phyloP scores from a whole-genome alignment of 1,140 invertebrate species.

The Cotesia chilonis region DNA sequence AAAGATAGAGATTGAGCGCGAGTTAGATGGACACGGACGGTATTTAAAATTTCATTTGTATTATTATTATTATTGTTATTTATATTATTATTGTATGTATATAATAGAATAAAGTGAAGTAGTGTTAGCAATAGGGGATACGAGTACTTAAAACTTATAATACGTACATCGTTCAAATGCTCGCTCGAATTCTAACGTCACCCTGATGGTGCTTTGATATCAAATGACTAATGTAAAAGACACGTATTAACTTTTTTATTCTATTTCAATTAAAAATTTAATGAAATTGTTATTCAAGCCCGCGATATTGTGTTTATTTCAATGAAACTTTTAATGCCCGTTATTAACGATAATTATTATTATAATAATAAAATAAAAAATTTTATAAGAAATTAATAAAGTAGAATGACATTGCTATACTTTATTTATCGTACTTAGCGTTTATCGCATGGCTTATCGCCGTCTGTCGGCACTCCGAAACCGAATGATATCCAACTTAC shows the following conservation, averaged over 20 bases:
- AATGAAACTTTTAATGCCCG: no score
- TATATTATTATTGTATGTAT: no score
- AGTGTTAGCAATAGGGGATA: no score
- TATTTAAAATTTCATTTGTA: no score
- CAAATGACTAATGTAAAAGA: slow-evolving; percentile 8
- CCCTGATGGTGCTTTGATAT: not conserved
- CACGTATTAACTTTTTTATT: slow-evolving; percentile 20
- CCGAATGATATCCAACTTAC: not conserved
- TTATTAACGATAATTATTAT: no score
- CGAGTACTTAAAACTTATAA: not conserved
- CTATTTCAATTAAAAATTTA: slow-evolving; percentile 9
- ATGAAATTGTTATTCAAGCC: slow-evolving; percentile 3
- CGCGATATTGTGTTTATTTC: no score
- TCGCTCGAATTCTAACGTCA: slow-evolving; percentile 22
- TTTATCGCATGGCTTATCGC: slow-evolving; percentile 11
- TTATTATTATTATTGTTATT: no score
- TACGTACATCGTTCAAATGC: slow-evolving; percentile 30
- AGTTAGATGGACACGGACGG: no score
- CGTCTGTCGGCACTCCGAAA: not conserved
- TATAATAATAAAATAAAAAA: no score
- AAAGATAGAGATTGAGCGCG: not conserved
- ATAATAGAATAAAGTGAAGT: no score
- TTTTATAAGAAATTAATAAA: not conserved
- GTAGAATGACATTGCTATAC: not conserved
- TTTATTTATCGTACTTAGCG: not conserved